Evolutionary conservation across 2,888 invertebrate genomes (phyloP).

Genomic region (Brachycybe producta): DNA sequence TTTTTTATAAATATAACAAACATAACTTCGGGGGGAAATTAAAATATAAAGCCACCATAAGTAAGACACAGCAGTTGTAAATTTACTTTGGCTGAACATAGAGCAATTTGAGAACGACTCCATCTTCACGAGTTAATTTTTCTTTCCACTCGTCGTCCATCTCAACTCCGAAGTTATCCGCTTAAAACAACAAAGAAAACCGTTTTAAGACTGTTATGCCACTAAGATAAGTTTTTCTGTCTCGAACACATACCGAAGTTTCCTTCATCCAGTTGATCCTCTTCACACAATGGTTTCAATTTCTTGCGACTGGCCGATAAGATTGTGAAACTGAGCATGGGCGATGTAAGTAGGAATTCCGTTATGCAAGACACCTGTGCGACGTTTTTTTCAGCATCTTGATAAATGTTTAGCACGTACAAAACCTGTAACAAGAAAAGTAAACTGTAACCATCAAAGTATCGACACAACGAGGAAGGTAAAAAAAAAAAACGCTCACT

Average conservation of each 20-base stretch:
- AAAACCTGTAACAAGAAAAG: conserved; percentile 41
- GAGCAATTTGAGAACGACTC: conserved; percentile 48
- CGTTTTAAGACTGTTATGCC: too few relatives aligned
- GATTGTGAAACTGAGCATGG: conserved; percentile 78
- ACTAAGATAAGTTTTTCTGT: too few relatives aligned
- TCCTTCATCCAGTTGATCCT: conserved; percentile 37
- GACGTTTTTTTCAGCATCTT: conserved; percentile 28
- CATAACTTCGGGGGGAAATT: too few relatives aligned
- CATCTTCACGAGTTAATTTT: conserved; percentile 19
- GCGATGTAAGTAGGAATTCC: conserved; percentile 73
- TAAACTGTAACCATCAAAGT: neutral
- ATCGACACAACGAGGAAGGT: neutral
- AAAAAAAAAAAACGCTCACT: conserved; percentile 32
- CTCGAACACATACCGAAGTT: conserved; percentile 12
- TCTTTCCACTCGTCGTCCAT: conserved; percentile 23
- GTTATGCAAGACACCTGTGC: conserved; percentile 43
- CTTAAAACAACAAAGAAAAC: conserved; percentile 11
- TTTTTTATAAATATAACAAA: too few relatives aligned
- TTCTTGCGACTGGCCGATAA: conserved; percentile 49
- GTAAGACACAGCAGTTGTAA: too few relatives aligned
- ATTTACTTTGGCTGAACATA: conserved; percentile 61
- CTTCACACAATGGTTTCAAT: conserved; percentile 41
- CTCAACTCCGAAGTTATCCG: conserved; percentile 21
- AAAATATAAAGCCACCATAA: too few relatives aligned
- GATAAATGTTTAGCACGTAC: conserved; percentile 61